phyloP scores from a whole-genome alignment of 2,797 vertebrate species.

The Monodelphis domestica region DNA sequence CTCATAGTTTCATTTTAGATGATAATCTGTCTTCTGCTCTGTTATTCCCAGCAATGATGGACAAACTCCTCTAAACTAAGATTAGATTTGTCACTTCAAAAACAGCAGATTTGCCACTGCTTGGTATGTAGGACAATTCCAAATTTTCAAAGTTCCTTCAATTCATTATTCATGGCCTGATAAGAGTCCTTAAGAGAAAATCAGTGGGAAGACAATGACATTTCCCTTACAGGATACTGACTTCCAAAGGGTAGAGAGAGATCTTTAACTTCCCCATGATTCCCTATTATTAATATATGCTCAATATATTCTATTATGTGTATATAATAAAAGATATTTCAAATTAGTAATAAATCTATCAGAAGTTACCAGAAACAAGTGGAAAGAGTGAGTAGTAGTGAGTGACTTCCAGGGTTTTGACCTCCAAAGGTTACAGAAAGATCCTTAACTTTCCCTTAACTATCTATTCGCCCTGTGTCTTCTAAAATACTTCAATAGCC shows the following conservation, averaged over 20 bases:
- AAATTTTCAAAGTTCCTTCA: too few relatives aligned
- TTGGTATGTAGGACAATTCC: neutral
- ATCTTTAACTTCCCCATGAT: neutral
- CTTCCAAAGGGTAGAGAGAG: neutral
- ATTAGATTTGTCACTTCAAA: neutral
- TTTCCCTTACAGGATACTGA: neutral
- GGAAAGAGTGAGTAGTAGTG: neutral
- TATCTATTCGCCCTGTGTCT: neutral
- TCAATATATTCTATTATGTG: too few relatives aligned
- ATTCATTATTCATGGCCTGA: neutral
- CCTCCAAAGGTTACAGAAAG: neutral
- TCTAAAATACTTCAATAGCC: neutral
- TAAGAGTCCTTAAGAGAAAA: neutral
- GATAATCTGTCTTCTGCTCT: neutral
- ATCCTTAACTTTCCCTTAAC: neutral
- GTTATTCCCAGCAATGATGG: neutral
- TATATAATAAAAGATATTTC: neutral
- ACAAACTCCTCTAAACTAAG: neutral
- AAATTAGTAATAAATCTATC: neutral
- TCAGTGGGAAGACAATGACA: neutral
- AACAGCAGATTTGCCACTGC: too few relatives aligned
- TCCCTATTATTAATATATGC: neutral
- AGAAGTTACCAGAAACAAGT: neutral
- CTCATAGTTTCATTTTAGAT: neutral
- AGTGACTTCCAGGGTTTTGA: neutral